These are phyloP conservation scores for Misgurnus mizolepis DNA, from an alignment of 2,113 vertebrate species.

Conservation along the genomic window DNA sequence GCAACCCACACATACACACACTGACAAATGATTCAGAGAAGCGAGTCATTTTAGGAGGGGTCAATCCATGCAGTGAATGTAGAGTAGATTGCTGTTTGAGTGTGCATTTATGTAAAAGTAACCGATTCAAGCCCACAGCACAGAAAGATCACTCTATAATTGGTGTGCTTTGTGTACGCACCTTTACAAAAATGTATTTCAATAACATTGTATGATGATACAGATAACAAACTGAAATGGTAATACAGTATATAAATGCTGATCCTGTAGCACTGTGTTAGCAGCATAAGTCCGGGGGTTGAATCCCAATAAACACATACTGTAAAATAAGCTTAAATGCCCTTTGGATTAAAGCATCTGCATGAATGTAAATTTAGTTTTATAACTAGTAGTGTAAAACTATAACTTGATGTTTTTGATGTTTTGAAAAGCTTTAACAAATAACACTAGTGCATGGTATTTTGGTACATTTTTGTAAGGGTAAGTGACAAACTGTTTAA, in stretches of 20 bases:
- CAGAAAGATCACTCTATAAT: conserved; percentile 43
- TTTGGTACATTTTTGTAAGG: conserved; percentile 6
- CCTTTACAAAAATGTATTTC: neutral
- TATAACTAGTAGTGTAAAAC: neutral
- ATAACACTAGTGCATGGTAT: neutral
- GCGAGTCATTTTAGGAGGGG: neutral
- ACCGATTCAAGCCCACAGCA: neutral
- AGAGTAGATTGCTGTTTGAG: neutral
- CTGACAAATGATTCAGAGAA: neutral
- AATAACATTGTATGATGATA: too few species aligned
- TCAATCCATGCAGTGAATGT: conserved; percentile 13
- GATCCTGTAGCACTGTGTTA: too few species aligned
- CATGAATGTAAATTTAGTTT: neutral
- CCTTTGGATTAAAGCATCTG: too few species aligned
- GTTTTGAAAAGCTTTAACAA: neutral
- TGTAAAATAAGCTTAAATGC: too few species aligned
- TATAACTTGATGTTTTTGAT: neutral
- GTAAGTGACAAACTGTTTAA: conserved; percentile 40
- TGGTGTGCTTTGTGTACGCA: neutral
- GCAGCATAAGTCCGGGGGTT: too few species aligned
- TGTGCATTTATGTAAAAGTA: neutral
- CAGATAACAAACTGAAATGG: too few species aligned
- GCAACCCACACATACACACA: conserved; percentile 29
- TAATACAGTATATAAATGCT: too few species aligned
- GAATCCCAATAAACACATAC: neutral